These are phyloP conservation scores for Macrobrachium rosenbergii DNA, from an alignment of 1,140 invertebrate genomes.

Conservation along the genomic window DNA sequence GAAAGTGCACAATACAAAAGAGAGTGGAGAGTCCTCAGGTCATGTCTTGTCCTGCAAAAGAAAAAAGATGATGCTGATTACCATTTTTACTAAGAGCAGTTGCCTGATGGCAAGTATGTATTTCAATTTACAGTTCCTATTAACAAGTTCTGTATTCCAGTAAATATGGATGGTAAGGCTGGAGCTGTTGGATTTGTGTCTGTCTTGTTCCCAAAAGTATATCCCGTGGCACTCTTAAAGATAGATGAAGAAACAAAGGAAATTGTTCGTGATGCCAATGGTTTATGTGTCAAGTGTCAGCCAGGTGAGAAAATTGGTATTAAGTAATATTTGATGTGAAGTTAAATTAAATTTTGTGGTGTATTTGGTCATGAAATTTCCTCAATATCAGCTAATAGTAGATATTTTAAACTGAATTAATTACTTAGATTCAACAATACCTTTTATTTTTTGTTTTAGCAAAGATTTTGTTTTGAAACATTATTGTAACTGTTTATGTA, in stretches of 20 bases:
- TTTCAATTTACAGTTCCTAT: not conserved
- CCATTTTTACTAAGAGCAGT: not conserved
- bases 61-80: too few relatives aligned
- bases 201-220: slow-evolving; percentile 69
- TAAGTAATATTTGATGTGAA: not conserved
- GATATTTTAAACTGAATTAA: too few relatives aligned
- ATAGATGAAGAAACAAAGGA: slow-evolving; percentile 73
- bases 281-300: slow-evolving; percentile 74
- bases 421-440: too few relatives aligned
- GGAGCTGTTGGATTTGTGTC: slow-evolving; percentile 77
- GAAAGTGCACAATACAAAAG: too few relatives aligned
- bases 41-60: too few relatives aligned
- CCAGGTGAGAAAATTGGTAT: slow-evolving; percentile 69
- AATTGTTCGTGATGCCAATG: slow-evolving; percentile 71
- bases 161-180: slow-evolving; percentile 73
- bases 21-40: too few relatives aligned
- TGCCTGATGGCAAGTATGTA: not conserved
- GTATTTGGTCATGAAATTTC: too few relatives aligned
- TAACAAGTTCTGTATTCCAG: slow-evolving; percentile 67
- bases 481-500: not conserved
- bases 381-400: too few relatives aligned
- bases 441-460: too few relatives aligned
- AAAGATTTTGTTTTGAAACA: too few relatives aligned
- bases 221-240: slow-evolving; percentile 72
- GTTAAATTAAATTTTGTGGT: too few relatives aligned